Evolutionary conservation across 2,797 vertebrate genomes (phyloP), one percentile per base, ranked within the genome.

Genomic region (Gouania willdenowi): DNA sequence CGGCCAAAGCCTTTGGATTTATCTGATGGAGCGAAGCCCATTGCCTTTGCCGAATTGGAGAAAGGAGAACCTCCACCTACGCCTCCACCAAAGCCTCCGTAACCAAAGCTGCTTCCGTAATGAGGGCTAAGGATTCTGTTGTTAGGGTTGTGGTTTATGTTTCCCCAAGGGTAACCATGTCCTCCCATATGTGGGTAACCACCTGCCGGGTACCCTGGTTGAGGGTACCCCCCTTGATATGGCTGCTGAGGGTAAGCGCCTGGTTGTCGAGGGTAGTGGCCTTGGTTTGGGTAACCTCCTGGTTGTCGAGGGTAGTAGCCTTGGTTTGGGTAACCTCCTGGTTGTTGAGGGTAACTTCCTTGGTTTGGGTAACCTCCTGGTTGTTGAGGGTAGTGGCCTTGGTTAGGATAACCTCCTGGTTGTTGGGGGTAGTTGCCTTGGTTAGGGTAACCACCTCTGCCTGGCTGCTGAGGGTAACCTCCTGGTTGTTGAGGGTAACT

Each of bases 101-200:
- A 66, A 2, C 76, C 82, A 44, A 61, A 83, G 9, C 67, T 75
- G 16, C 80, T 31, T 3, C 77, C 77, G 23, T 83, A 88, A 2
- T 38, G 72, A 36, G 88, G 88, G 45, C 85, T 88, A 33, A 83
- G 47, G 43, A 88, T 64, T 51, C 29, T 63, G 50, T 88, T 90
- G 21, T 81, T 81, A 17, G 88, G 86, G 51, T 89, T 88, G 1
- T 71, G 39, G 61, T 90, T 88, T 6, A 85, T 62, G 41, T 83
- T 76, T 5, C 78, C 73, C 6, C 76, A 26, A n/a, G 14, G 32
- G 0, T 28, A 14, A 6, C 18, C 18, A n/a, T n/a, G n/a, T 0
- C 35, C 3, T 1, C 29, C 51, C 8, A 54, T 21, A 1, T n/a
- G n/a, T n/a, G n/a, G n/a, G n/a, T n/a, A n/a, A n/a, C n/a, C n/a